Evolutionary conservation across 1,140 invertebrate species (phyloP).

Genomic region (Diachasmimorpha longicaudata): DNA sequence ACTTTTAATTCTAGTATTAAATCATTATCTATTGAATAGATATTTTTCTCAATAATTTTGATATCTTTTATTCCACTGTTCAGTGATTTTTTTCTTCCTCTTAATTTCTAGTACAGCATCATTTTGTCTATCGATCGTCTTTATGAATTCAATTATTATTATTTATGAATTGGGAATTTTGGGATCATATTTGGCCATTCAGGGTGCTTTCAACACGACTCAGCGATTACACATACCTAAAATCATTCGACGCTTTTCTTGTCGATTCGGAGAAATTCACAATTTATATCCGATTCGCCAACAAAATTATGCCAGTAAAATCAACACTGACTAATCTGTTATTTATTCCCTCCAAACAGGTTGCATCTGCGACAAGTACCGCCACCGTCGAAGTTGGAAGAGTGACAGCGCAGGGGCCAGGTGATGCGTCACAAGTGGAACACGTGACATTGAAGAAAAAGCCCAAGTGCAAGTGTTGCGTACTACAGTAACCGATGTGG

Average conservation of each 20-base stretch:
- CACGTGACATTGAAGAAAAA: slow-evolving; percentile 89
- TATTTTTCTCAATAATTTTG: too few relatives aligned
- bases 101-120: too few relatives aligned
- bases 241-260: background rate
- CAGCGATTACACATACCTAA: background rate
- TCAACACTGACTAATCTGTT: background rate
- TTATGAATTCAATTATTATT: too few relatives aligned
- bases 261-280: background rate
- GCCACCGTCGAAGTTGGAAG: slow-evolving; percentile 77
- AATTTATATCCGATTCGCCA: background rate
- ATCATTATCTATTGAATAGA: too few relatives aligned
- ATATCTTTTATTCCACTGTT: too few relatives aligned
- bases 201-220: background rate
- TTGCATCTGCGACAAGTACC: slow-evolving; percentile 49
- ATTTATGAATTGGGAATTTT: background rate
- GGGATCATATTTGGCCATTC: background rate
- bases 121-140: too few relatives aligned
- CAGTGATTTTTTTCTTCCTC: background rate
- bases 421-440: slow-evolving; percentile 79
- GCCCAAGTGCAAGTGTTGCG: slow-evolving; percentile 88
- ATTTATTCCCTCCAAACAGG: slow-evolving; percentile 34
- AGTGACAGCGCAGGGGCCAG: slow-evolving; percentile 71
- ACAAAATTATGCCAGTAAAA: background rate
- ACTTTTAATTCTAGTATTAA: too few relatives aligned
- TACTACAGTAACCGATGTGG: slow-evolving; percentile 74